A percentile compares a stretch with the other conserved stretches of the same genome.
phyloP scores from a whole-genome alignment of 1,140 invertebrate genomes.

The Phocides pigmalion region DNA sequence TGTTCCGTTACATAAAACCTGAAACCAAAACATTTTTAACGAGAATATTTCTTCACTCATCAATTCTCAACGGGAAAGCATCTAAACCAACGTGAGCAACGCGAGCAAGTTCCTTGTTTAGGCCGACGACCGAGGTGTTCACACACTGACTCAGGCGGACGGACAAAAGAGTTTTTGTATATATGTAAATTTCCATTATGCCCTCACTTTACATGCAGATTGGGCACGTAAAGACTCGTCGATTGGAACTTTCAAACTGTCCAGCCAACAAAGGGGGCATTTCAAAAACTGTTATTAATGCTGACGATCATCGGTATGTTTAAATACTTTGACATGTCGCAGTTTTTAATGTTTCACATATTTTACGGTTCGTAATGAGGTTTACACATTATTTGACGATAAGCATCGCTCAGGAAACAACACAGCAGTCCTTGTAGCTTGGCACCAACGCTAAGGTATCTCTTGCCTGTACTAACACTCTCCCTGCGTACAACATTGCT shows the following conservation, averaged over 20 bases:
- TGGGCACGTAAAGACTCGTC: constrained; percentile 56
- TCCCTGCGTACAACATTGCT: too few species aligned
- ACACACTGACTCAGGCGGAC: constrained; percentile 58
- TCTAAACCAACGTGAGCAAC: constrained; percentile 47
- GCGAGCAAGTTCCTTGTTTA: constrained; percentile 48
- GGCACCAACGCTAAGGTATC: too few species aligned
- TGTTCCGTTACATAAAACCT: too few species aligned
- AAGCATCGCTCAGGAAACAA: too few species aligned
- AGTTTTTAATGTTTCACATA: constrained; percentile 35
- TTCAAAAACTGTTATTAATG: constrained; percentile 69
- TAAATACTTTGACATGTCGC: constrained; percentile 52
- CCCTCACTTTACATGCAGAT: constrained; percentile 75
- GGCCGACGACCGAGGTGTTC: constrained; percentile 70
- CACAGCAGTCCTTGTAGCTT: too few species aligned
- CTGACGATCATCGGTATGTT: constrained; percentile 50
- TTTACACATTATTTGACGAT: constrained; percentile 9
- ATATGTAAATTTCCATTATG: constrained; percentile 79
- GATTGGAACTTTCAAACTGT: constrained; percentile 67
- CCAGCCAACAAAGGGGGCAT: constrained; percentile 48
- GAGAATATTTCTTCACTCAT: too few species aligned
- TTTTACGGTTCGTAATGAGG: constrained; percentile 2
- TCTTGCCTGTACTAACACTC: too few species aligned
- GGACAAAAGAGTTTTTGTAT: constrained; percentile 67
- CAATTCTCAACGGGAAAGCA: too few species aligned
- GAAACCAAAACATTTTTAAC: too few species aligned